Evolutionary conservation across 2,113 vertebrate species (phyloP).

Genomic region (Monopterus albus): DNA sequence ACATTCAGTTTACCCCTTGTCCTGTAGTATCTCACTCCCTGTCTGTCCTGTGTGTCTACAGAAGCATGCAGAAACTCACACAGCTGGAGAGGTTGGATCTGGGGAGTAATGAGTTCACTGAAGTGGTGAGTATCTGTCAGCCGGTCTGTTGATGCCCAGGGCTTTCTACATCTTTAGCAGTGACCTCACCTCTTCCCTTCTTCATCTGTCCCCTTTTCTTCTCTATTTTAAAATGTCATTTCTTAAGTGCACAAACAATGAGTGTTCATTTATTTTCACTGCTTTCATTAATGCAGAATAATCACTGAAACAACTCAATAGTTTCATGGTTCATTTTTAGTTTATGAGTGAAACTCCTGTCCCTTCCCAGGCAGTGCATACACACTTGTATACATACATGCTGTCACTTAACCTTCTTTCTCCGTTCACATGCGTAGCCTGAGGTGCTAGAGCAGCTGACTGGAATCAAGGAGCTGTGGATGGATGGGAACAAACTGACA

Average conservation of each 20-base stretch:
- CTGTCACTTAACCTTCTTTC: constrained; percentile 12
- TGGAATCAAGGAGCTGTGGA: constrained; percentile 97
- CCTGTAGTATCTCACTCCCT: constrained; percentile 1
- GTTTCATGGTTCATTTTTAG: not conserved
- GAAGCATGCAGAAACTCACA: constrained; percentile 97
- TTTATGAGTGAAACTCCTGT: constrained; percentile 2
- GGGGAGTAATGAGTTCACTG: constrained; percentile 99
- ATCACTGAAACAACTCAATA: not conserved
- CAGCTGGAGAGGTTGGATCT: constrained; percentile 97
- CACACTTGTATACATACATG: not conserved
- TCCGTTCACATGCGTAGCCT: constrained; percentile 83
- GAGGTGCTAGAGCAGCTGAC: constrained; percentile 97
- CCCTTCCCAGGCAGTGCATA: not conserved
- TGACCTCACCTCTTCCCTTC: constrained; percentile 25
- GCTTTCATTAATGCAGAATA: not conserved
- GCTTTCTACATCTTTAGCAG: constrained; percentile 10
- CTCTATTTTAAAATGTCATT: not conserved
- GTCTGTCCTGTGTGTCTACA: constrained; percentile 66
- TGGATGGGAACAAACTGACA: constrained; percentile 96
- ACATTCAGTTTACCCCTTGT: not conserved
- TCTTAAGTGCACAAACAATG: not conserved
- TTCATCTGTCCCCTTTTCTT: not conserved
- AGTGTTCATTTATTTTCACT: not conserved
- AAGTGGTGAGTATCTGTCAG: constrained; percentile 82
- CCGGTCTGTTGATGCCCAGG: constrained; percentile 24